A percentile compares a stretch with the other conserved stretches of the same genome.
phyloP scores from a whole-genome alignment of 2,888 invertebrate species.

The Hirudinaria manillensis region DNA sequence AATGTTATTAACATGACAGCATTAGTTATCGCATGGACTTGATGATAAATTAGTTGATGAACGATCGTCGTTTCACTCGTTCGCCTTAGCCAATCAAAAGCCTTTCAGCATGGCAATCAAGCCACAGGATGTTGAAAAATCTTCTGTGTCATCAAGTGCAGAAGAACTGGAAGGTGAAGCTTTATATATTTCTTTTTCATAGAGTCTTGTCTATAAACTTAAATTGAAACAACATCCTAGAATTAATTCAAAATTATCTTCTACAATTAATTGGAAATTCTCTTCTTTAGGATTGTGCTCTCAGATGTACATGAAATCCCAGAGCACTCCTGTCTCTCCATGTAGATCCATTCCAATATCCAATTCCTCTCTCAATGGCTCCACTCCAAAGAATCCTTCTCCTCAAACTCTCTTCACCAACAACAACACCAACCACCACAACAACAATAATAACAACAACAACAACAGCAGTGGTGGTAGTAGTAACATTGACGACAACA shows the following conservation, averaged over 20 bases:
- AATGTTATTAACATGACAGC: no score
- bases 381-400: not conserved
- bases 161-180: slow-evolving; percentile 1
- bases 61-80: not conserved
- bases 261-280: not conserved
- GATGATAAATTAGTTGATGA: no score
- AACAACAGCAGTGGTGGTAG: not conserved
- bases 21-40: no score
- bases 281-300: not conserved
- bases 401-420: not conserved
- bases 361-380: not conserved
- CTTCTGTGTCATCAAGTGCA: not conserved
- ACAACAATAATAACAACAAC: not conserved
- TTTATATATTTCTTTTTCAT: not conserved
- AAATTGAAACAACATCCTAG: no score
- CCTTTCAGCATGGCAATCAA: not conserved
- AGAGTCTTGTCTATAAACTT: not conserved
- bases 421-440: not conserved
- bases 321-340: slow-evolving; percentile 17
- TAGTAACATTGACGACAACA: not conserved
- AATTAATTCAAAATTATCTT: not conserved
- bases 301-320: not conserved
- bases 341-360: not conserved
- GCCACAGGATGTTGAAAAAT: not conserved
- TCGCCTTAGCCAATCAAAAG: slow-evolving; percentile 1